Evolutionary conservation across 92 coral and sea anemone species (phyloP).

Genomic region (Zoanthus gigantus): DNA sequence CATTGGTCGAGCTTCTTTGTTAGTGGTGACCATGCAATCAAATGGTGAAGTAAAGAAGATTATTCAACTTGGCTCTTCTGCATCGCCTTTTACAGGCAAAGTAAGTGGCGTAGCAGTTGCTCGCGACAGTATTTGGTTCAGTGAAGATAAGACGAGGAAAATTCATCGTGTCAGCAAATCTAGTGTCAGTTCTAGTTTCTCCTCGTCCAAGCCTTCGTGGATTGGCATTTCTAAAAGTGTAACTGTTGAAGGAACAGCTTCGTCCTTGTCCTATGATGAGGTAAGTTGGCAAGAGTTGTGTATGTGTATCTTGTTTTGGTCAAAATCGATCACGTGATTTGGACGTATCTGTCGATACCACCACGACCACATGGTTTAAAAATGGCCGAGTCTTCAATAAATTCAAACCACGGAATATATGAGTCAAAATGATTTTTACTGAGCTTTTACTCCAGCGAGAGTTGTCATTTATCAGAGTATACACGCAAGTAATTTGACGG

Average conservation of each 20-base stretch:
- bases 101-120: slow-evolving; percentile 92
- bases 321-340: too few species aligned
- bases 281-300: not conserved
- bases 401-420: too few species aligned
- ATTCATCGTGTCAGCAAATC: slow-evolving; percentile 78
- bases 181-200: slow-evolving; percentile 67
- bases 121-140: slow-evolving; percentile 84
- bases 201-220: slow-evolving; percentile 73
- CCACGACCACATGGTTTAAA: too few species aligned
- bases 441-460: too few species aligned
- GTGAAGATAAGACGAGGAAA: slow-evolving; percentile 67
- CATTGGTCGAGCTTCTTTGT: slow-evolving; percentile 77
- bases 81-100: slow-evolving; percentile 71
- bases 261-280: slow-evolving; percentile 93
- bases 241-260: slow-evolving; percentile 82
- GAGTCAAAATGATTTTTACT: too few species aligned
- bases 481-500: too few species aligned
- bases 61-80: slow-evolving; percentile 77
- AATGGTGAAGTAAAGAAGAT: slow-evolving; percentile 74
- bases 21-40: slow-evolving; percentile 77
- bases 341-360: not conserved
- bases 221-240: slow-evolving; percentile 66
- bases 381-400: too few species aligned
- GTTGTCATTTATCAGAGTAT: too few species aligned
- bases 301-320: not conserved